Base-by-base conservation (phyloP, 2,113 vertebrate species). In the Phyllopteryx taeniolatus region DNA sequence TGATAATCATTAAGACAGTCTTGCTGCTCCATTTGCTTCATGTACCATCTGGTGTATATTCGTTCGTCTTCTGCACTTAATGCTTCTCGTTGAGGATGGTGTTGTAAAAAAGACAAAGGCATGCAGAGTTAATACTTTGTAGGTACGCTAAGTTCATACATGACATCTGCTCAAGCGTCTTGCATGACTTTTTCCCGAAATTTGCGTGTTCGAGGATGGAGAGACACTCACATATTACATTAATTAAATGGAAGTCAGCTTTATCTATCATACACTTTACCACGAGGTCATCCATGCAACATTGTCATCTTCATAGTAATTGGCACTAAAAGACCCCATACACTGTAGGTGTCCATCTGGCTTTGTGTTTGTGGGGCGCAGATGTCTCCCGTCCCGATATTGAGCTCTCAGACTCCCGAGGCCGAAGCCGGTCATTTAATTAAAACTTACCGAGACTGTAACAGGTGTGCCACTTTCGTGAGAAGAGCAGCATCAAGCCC, bases 351-450 rank as follows among this genome's bases (percentile, higher is more conserved):
- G 83, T 87, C 88, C 92, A 92, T 92, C 91, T 93, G 92, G 85
- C 86, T 85, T 71, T 73, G 80, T 84, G 78, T 75, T 75, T 61
- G 71, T 56, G 69, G 87, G 91, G 89, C 6, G 82, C 92, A 92
- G 90, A 91, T 93, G 90, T 80, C 89, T 76, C 81, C 84, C 85
- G 76, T 90, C 83, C 86, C 59, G 66, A 75, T 81, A 73, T 87
- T 77, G 79, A 84, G 80, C 81, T 84, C 83, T 73, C 79, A 86
- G 84, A 70, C 73, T 82, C 74, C 78, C 85, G 80, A 77, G 79
- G 85, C 70, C 72, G 66, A 82, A 27, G 67, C 75, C 76, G 79
- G 70, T 79, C 78, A 81, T 90, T 91, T 91, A 91, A 92, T 93
- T 92, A 92, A 89, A 87, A 84, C 73, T 74, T 79, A 60, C 54